phyloP scores from a whole-genome alignment of 2,113 vertebrate genomes.

The Odobenus rosmarus region DNA sequence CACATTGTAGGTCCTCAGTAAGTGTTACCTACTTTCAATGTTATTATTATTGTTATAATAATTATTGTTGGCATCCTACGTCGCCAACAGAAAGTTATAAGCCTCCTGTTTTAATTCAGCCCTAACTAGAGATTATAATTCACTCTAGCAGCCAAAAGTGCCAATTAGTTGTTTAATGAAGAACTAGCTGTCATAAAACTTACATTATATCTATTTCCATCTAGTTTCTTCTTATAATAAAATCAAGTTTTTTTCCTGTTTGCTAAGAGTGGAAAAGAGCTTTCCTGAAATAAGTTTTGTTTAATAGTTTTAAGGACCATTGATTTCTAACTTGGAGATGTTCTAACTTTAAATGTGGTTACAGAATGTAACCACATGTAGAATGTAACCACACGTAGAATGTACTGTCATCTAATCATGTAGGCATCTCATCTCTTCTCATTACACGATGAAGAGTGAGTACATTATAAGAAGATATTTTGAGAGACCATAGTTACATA shows the following conservation, averaged over 20 bases:
- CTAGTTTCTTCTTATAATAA: conserved; percentile 2
- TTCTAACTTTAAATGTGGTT: neutral
- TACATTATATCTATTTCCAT: neutral
- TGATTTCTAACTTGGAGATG: neutral
- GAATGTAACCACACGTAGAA: neutral
- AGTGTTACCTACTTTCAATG: neutral
- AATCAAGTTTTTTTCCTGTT: neutral
- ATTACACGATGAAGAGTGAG: neutral
- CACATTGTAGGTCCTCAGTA: neutral
- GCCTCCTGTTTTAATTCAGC: neutral
- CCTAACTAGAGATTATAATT: conserved; percentile 1
- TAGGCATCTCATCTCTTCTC: neutral
- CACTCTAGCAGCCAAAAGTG: neutral
- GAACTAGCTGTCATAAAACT: neutral
- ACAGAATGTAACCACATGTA: neutral
- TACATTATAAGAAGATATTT: neutral
- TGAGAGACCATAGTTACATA: neutral
- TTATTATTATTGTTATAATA: neutral
- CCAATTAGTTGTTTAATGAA: neutral
- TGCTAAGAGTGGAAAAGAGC: neutral
- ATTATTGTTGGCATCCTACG: neutral
- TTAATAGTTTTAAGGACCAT: neutral
- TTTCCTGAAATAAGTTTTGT: neutral
- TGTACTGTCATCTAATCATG: neutral
- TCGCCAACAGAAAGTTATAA: neutral